Percentiles rank a stretch among this genome's conserved stretches.
Conservation (phyloP, 92 coral and sea anemone genomes). For the Palythoa grandis region DNA sequence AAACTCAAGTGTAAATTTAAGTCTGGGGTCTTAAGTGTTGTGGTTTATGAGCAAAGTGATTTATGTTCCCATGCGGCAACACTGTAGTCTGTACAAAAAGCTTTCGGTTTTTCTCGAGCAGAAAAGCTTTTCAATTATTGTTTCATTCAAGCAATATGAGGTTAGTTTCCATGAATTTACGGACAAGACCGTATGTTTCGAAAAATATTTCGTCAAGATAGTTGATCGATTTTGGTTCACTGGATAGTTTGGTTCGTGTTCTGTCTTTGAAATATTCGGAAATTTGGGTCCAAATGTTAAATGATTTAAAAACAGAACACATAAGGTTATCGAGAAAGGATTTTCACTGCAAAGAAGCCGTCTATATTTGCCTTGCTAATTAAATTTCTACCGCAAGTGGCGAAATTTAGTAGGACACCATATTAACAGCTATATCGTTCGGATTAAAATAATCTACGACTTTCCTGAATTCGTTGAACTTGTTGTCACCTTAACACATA, state of each 20-base stretch:
- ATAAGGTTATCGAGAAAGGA: conserved; percentile 35
- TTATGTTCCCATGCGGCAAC: neutral
- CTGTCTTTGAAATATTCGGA: neutral
- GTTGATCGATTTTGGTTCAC: neutral
- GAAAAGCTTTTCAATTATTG: neutral
- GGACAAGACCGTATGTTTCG: conserved; percentile 28
- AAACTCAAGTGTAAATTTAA: neutral
- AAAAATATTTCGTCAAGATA: neutral
- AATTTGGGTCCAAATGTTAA: neutral
- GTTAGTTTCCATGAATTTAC: neutral
- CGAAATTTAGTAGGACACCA: conserved; percentile 27
- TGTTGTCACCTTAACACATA: conserved; percentile 38
- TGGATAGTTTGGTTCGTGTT: neutral
- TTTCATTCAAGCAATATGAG: too few species aligned
- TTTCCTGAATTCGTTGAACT: conserved; percentile 43
- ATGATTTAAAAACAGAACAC: conserved; percentile 13
- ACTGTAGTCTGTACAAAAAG: neutral
- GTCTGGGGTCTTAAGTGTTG: neutral
- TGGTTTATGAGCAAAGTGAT: conserved; percentile 36
- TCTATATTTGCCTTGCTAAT: conserved; percentile 42
- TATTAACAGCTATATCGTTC: conserved; percentile 12
- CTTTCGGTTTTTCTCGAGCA: neutral
- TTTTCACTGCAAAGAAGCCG: conserved; percentile 12
- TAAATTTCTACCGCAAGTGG: conserved; percentile 48
- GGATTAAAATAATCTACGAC: conserved; percentile 42